These are phyloP conservation scores for Phyllostomus hastatus DNA, from an alignment of 2,113 vertebrate species.

Conservation along the genomic window DNA sequence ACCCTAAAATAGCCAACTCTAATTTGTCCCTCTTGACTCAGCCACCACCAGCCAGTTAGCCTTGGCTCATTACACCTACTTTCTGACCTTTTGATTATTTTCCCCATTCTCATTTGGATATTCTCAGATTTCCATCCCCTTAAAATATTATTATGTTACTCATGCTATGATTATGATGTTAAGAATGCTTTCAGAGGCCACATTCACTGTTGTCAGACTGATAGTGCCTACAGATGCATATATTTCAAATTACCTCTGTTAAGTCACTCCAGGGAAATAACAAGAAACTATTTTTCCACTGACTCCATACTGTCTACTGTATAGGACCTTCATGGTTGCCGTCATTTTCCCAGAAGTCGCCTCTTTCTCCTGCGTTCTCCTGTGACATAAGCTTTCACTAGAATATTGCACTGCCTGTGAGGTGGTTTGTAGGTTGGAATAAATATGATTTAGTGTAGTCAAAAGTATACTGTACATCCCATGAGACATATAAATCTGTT, in stretches of 20 bases:
- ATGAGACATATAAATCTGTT: slow-evolving; percentile 12
- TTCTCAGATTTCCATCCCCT: neutral
- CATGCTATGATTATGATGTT: neutral
- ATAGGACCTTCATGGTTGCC: neutral
- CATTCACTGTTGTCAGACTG: neutral
- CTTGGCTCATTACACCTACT: neutral
- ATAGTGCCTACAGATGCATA: too few relatives aligned
- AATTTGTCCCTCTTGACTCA: neutral
- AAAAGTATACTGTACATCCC: neutral
- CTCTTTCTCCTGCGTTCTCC: neutral
- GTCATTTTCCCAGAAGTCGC: neutral
- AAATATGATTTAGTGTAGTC: neutral
- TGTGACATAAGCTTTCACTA: neutral
- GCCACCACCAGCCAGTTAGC: neutral
- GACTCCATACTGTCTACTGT: neutral
- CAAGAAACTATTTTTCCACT: neutral
- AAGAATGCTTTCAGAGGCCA: neutral
- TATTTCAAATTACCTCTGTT: neutral
- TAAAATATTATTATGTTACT: neutral
- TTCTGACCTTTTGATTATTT: neutral
- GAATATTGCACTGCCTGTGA: neutral
- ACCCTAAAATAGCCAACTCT: neutral
- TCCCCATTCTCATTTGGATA: neutral
- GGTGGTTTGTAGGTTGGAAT: neutral
- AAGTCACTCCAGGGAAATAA: neutral